Conservation (phyloP, 2,888 invertebrate genomes). For the Sceliomorpha sp. region DNA sequence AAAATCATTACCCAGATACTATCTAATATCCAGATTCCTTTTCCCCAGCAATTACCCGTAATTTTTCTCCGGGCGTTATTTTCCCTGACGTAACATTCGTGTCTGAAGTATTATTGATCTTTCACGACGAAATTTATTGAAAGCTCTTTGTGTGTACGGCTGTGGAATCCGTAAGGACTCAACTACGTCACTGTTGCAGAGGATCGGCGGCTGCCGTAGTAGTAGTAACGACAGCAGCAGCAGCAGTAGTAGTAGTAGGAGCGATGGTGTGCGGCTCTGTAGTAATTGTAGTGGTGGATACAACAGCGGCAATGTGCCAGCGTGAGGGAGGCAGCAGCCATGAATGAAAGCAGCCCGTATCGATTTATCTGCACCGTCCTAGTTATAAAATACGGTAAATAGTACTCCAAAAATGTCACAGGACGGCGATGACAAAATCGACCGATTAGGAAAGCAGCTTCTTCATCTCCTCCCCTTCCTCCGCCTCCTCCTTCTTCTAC, state of each 20-base stretch:
- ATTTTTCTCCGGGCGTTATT: neutral
- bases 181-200: conserved; percentile 9
- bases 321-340: conserved; percentile 70
- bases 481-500: too few relatives aligned
- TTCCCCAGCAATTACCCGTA: too few relatives aligned
- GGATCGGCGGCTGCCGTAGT: conserved; percentile 20
- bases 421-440: conserved; percentile 2
- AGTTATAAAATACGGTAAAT: conserved; percentile 72
- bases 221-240: conserved; percentile 50
- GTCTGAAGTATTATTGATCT: neutral
- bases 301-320: conserved; percentile 69
- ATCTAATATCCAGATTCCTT: too few relatives aligned
- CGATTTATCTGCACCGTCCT: conserved; percentile 76
- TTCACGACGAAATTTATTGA: conserved; percentile 1
- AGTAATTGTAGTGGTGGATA: conserved; percentile 60
- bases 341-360: conserved; percentile 78
- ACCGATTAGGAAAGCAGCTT: too few relatives aligned
- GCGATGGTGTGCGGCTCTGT: conserved; percentile 30
- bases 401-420: conserved; percentile 53
- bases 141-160: conserved; percentile 2
- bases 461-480: too few relatives aligned
- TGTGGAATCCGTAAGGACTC: neutral
- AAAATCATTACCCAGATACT: too few relatives aligned
- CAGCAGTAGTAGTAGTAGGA: conserved; percentile 51
- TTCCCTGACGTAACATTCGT: neutral